Percentiles rank a stretch among this genome's conserved stretches.
These are phyloP conservation scores for Pseudococcus longispinus DNA, from an alignment of 2,888 invertebrate genomes.

Conservation along the genomic window DNA sequence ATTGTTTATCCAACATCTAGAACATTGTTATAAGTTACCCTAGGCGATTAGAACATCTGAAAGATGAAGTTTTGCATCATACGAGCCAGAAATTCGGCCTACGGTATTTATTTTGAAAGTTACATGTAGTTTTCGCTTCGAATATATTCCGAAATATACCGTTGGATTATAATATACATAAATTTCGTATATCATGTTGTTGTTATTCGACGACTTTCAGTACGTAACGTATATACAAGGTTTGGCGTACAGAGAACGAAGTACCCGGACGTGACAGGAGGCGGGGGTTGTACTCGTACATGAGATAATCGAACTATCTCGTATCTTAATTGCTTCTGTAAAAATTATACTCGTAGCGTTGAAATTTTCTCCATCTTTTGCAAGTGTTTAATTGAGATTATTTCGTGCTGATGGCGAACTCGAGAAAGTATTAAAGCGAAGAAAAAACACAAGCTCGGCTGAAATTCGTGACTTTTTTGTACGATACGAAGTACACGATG, in stretches of 20 bases:
- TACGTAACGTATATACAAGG: no score
- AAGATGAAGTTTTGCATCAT: neutral
- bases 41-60: slow-evolving; percentile 2
- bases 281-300: neutral
- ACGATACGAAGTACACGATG: neutral
- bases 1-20: neutral
- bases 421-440: neutral
- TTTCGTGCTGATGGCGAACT: neutral
- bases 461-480: neutral
- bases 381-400: slow-evolving; percentile 21
- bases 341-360: neutral
- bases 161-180: slow-evolving; percentile 37
- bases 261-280: neutral
- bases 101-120: slow-evolving; percentile 28
- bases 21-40: neutral
- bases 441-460: neutral
- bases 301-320: slow-evolving; percentile 1
- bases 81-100: neutral
- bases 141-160: neutral
- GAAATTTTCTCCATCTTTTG: neutral
- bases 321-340: neutral
- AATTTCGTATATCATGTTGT: neutral
- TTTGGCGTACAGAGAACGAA: no score
- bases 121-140: slow-evolving; percentile 3
- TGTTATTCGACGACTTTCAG: neutral